These are phyloP conservation scores for Ostrea edulis DNA, from an alignment of 1,140 invertebrate genomes.

Conservation along the genomic window DNA sequence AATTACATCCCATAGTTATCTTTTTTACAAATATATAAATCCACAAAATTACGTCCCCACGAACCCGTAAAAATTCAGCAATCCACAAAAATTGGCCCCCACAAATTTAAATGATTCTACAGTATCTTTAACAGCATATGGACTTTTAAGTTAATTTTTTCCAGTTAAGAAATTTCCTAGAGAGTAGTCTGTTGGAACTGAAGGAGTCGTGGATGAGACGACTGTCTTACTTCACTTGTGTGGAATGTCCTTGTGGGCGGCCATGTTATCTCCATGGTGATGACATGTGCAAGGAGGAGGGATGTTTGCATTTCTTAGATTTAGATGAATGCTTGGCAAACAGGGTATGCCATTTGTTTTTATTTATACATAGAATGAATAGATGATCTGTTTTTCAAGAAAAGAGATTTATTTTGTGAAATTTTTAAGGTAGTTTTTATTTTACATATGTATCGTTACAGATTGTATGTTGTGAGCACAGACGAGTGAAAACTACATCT, in stretches of 20 bases:
- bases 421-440: no score
- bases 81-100: no score
- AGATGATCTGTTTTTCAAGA: not conserved
- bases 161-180: constrained; percentile 80
- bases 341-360: constrained; percentile 71
- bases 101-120: no score
- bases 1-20: no score
- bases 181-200: constrained; percentile 77
- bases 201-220: constrained; percentile 79
- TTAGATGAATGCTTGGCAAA: constrained; percentile 80
- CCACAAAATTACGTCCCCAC: no score
- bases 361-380: not conserved
- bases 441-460: constrained; percentile 59
- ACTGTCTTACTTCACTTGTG: constrained; percentile 75
- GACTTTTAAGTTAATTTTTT: constrained; percentile 10
- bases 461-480: constrained; percentile 79
- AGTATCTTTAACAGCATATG: no score
- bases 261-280: constrained; percentile 75
- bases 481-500: constrained; percentile 78
- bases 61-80: no score
- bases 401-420: no score
- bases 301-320: constrained; percentile 79
- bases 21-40: no score
- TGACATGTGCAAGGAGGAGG: constrained; percentile 71
- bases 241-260: constrained; percentile 78